Base-by-base conservation (phyloP, 2,797 vertebrate species). In the Platyrinchus mystaceus region DNA sequence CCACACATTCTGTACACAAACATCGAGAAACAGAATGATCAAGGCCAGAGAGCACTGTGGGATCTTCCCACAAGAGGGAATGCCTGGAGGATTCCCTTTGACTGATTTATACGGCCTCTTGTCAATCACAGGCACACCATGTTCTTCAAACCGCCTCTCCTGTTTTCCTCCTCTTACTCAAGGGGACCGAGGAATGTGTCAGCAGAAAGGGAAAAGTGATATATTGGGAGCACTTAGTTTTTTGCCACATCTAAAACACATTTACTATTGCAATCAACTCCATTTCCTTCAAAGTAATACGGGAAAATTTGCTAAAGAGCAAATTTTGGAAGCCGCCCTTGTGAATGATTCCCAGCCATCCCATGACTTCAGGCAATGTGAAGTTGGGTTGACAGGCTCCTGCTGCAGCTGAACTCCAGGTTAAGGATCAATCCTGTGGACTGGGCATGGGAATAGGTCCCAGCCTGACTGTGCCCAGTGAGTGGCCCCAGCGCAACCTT, bases 31-130 rank as follows among this genome's bases (percentile, higher is more conserved):
- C 78, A 95, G 90, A 89, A 91, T 9, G 86, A 97, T 83, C 77
- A 84, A 94, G 90, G 91, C 89, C 83, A 95, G 89, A 23, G 70
- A 90, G 93, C 88, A 39, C 84, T 85, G 97, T 96, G 95, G 94
- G 95, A 95, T 97, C 97, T 97, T 97, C 96, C 93, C 95, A 97
- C 96, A 96, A 73, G 92, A 93, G 96, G 94, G 95, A 97, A 97
- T 77, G 96, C 94, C 96, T 96, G 95, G 96, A 97, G 96, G 96
- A 97, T 98, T 97, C 92, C 90, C 95, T 96, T 96, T 97, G 96
- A 96, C 91, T 96, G 96, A 96, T 97, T 97, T 97, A 94, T 91
- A 92, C 89, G 94, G 74, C 73, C 87, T 70, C 96, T 94, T 96
- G 96, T 97, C 97, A 97, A 95, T 96, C 96, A 97, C n/a, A 86